Conservation (phyloP, 2,113 vertebrate species). For the Emberiza fucata region DNA sequence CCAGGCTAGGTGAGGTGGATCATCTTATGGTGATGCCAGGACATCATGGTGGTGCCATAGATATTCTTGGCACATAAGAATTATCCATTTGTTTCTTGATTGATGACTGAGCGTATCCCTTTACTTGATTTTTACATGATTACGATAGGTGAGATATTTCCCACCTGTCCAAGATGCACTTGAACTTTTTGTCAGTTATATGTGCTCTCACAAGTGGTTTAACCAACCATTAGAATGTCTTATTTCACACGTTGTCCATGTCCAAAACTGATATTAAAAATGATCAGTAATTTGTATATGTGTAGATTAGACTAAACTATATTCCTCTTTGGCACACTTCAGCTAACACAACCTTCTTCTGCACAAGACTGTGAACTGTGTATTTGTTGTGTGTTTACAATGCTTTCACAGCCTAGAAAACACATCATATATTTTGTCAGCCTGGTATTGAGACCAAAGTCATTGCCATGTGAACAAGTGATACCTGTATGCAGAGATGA, state of each 20-base stretch:
- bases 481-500: not conserved
- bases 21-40: not conserved
- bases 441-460: not conserved
- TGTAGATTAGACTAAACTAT: not conserved
- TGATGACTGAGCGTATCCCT: not conserved
- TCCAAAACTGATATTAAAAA: not conserved
- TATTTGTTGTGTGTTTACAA: not conserved
- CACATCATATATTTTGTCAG: not conserved
- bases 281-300: not conserved
- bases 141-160: not conserved
- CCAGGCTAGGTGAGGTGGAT: not conserved
- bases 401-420: not conserved
- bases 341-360: not conserved
- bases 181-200: not conserved
- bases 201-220: not conserved
- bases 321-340: not conserved
- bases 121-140: not conserved
- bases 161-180: not conserved
- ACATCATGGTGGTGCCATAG: not conserved
- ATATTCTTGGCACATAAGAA: not conserved
- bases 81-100: not conserved
- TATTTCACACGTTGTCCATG: not conserved
- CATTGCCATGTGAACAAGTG: fast-evolving
- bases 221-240: not conserved
- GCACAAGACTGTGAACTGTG: not conserved